Conservation (phyloP, 2,113 vertebrate species). For the Sinocyclocheilus anshuiensis region DNA sequence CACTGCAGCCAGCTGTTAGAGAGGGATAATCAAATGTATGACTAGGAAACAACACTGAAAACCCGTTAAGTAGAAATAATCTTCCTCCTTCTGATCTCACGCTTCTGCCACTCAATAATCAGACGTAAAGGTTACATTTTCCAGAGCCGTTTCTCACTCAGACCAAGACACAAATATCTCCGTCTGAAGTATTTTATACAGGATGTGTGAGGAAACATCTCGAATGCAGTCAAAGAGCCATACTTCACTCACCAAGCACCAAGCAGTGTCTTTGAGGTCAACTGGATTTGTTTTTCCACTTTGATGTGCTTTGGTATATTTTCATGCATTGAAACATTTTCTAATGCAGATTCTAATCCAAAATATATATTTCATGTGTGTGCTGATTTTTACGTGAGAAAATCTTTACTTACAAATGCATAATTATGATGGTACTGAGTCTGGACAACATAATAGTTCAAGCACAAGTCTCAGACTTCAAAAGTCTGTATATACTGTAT, state of each 20-base stretch:
- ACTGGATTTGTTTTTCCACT: neutral
- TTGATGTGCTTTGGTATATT: neutral
- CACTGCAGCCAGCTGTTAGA: neutral
- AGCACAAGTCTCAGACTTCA: too few species aligned
- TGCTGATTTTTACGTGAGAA: neutral
- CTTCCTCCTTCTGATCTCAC: neutral
- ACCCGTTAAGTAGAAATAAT: neutral
- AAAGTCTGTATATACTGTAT: too few species aligned
- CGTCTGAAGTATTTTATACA: slow-evolving; percentile 8
- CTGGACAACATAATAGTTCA: too few species aligned
- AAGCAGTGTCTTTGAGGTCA: neutral
- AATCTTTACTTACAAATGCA: neutral
- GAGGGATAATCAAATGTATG: neutral
- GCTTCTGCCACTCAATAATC: neutral
- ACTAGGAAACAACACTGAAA: neutral
- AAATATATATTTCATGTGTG: neutral
- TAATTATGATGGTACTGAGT: too few species aligned
- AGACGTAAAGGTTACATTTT: neutral
- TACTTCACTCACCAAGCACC: neutral
- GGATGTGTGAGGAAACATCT: slow-evolving; percentile 42
- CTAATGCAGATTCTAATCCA: neutral
- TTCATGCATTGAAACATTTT: neutral
- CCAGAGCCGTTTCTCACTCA: slow-evolving; percentile 26
- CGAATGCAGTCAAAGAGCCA: slow-evolving; percentile 21
- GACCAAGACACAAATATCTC: slow-evolving; percentile 35